phyloP scores from a whole-genome alignment of 2,888 invertebrate species.

The Dione juno region DNA sequence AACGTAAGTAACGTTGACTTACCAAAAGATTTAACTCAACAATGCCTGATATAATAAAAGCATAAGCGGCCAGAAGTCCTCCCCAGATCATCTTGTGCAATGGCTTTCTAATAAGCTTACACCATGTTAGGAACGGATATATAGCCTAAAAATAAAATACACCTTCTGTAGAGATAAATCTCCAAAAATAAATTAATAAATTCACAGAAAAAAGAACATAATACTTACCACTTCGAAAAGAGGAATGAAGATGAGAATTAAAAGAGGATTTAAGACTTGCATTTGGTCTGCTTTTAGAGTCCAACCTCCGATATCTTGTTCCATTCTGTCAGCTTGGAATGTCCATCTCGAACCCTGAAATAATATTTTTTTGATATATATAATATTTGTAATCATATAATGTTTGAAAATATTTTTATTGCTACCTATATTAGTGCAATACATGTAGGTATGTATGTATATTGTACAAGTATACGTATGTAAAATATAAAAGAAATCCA shows the following conservation, averaged over 20 bases:
- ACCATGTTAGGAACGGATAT: slow-evolving; percentile 90
- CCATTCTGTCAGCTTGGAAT: slow-evolving; percentile 95
- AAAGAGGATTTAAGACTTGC: slow-evolving; percentile 94
- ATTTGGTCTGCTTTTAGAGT: slow-evolving; percentile 96
- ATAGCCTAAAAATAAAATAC: slow-evolving; percentile 78
- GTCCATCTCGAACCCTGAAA: slow-evolving; percentile 94
- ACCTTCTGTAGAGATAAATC: background rate
- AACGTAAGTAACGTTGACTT: too few relatives aligned
- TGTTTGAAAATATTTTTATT: too few relatives aligned
- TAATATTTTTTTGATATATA: background rate
- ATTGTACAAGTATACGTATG: too few relatives aligned
- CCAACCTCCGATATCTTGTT: slow-evolving; percentile 89
- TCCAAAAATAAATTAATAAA: background rate
- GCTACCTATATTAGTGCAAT: too few relatives aligned
- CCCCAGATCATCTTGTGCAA: slow-evolving; percentile 94
- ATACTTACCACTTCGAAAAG: slow-evolving; percentile 86
- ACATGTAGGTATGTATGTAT: too few relatives aligned
- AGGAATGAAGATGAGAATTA: slow-evolving; percentile 94
- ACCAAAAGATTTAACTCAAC: slow-evolving; percentile 91
- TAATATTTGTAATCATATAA: too few relatives aligned
- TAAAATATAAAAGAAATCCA: too few relatives aligned
- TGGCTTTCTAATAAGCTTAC: slow-evolving; percentile 88
- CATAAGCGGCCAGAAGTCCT: slow-evolving; percentile 91
- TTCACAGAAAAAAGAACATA: slow-evolving; percentile 2
- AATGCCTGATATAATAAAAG: slow-evolving; percentile 95